Conservation (phyloP, 2,888 invertebrate genomes). For the Perithous albicinctus region DNA sequence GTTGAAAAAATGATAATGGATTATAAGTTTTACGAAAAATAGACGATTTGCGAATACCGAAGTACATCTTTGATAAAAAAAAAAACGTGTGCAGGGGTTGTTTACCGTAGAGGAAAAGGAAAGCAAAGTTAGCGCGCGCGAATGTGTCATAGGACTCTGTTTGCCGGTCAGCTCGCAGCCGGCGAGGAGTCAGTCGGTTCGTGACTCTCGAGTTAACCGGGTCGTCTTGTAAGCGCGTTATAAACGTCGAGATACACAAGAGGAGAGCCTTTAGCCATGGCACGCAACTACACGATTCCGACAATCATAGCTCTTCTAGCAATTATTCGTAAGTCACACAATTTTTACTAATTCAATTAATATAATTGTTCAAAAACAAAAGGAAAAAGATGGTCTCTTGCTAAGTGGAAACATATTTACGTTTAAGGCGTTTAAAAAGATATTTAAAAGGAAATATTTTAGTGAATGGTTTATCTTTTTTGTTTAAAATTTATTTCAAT, state of each 20-base stretch:
- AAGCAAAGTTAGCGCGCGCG: conserved; percentile 61
- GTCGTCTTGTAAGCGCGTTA: conserved; percentile 67
- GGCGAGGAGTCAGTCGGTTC: conserved; percentile 80
- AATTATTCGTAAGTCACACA: conserved; percentile 72
- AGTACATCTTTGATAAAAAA: conserved; percentile 28
- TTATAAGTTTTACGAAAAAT: too few species aligned
- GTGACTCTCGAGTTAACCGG: conserved; percentile 81
- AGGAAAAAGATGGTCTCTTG: background rate
- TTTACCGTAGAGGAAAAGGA: conserved; percentile 62
- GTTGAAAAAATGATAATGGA: too few species aligned
- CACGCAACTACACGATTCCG: conserved; percentile 58
- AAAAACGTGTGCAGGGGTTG: conserved; percentile 56
- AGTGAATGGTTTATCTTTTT: too few species aligned
- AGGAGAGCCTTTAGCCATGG: conserved; percentile 65
- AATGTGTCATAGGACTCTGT: conserved; percentile 69
- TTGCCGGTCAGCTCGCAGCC: conserved; percentile 71
- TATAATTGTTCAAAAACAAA: background rate
- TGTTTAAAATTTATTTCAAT: too few species aligned
- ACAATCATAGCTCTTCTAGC: conserved; percentile 64
- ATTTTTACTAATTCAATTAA: background rate
- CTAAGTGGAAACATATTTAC: background rate
- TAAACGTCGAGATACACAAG: conserved; percentile 32
- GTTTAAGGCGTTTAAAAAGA: too few species aligned
- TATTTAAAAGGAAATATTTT: background rate
- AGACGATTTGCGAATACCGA: conserved; percentile 18